Base-by-base conservation (phyloP, 2,888 invertebrate genomes). In the Drosophila pseudotalamancana region DNA sequence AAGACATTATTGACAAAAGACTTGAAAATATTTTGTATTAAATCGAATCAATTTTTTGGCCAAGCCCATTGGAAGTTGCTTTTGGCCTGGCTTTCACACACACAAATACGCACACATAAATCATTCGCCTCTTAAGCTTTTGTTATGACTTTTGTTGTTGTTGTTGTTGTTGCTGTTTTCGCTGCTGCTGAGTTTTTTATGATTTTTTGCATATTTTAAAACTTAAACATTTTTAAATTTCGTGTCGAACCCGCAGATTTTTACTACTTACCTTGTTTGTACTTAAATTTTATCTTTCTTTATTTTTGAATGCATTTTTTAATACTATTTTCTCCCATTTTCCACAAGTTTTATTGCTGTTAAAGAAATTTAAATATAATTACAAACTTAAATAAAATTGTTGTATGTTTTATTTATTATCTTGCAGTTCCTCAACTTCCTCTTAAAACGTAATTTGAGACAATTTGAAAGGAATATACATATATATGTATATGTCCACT, bases 161-260 rank as follows among this genome's bases (percentile, higher is more conserved):
- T 29, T 50, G 37, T 48, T 48, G 32, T 40, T 40, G 37, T 32
- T 40, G 43, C 2, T 50, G 51, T n/a, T n/a, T n/a, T n/a, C n/a
- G n/a, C 11, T 29, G 54, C 32, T 64, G 57, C 54, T 62, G 55
- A 50, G 55, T 45, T 81, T 78, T 70, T 76, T 27, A 80, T 65
- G 86, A 62, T 82, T 81, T n/a, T 87, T 73, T 62, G 85, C 87
- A 87, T 82, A 87, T 68, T 77, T 86, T 77, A 65, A 61, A 76
- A 69, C 46, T 75, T 49, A 55, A 77, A 71, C 63, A 63, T 80
- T 77, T 66, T 50, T 11, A 42, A 65, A 60, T 59, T 77, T 84
- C 64, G 75, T 75, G 67, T 82, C 65, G 68, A 84, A 50, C 82
- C 87, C 87, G 81, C 85, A 81, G 87, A 69, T 66, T 56, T 72